A percentile compares a stretch with the other conserved stretches of the same genome.
Conservation (phyloP, 2,888 invertebrate genomes). For the Girardia tigrina region DNA sequence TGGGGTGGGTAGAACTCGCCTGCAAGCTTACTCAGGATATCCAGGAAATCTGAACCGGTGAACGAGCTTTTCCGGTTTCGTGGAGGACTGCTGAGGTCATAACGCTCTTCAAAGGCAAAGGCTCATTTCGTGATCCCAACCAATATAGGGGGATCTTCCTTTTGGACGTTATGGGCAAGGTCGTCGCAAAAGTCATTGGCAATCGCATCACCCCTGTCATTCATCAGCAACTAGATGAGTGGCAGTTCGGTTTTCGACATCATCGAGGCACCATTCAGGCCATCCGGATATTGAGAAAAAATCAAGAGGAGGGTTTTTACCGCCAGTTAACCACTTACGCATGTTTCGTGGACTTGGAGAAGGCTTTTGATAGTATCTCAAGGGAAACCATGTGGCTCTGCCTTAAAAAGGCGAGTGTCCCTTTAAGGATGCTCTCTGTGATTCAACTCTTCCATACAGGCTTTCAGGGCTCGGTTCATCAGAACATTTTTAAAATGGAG, state of each 20-base stretch:
- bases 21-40: no score
- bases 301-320: neutral
- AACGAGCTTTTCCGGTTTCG: no score
- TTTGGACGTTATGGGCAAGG: neutral
- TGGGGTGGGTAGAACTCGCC: no score
- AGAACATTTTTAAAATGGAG: no score
- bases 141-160: neutral
- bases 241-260: neutral
- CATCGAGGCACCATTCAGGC: neutral
- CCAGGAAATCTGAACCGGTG: no score
- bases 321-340: neutral
- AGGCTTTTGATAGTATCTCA: no score
- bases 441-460: no score
- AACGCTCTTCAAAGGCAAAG: slow-evolving; percentile 15
- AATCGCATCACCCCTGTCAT: neutral
- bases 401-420: no score
- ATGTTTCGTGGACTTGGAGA: neutral
- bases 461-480: no score
- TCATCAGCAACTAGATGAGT: neutral
- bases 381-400: no score
- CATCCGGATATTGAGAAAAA: neutral
- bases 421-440: no score
- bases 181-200: slow-evolving; percentile 1
- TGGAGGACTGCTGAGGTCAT: slow-evolving; percentile 6
- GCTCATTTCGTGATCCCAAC: neutral